These are phyloP conservation scores for Tridacna crocea DNA, from an alignment of 2,888 invertebrate genomes.

Conservation along the genomic window DNA sequence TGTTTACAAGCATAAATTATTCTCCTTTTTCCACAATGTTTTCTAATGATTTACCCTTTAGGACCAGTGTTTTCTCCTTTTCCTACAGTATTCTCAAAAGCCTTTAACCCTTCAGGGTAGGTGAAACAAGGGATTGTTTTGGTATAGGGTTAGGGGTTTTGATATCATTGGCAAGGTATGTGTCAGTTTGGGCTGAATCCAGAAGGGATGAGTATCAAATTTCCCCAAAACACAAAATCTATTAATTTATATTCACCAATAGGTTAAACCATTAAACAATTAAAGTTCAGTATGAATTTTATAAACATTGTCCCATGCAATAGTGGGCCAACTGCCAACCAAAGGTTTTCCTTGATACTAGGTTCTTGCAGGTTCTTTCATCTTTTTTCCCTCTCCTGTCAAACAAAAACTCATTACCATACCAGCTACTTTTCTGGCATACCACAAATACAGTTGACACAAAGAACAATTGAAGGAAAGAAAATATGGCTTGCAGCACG, in stretches of 20 bases:
- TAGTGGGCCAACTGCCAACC: background rate
- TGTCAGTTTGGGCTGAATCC: constrained; percentile 36
- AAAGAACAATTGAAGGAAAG: too few species aligned
- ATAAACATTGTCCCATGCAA: background rate
- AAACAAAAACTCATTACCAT: too few species aligned
- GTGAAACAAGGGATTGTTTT: too few species aligned
- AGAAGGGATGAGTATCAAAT: constrained; percentile 28
- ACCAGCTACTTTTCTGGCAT: too few species aligned
- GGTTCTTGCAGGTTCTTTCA: background rate
- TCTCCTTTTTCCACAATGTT: background rate
- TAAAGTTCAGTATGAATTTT: constrained; percentile 38
- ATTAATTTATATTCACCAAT: constrained; percentile 24
- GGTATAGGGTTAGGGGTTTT: too few species aligned
- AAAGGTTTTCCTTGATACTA: background rate
- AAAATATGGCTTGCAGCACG: too few species aligned
- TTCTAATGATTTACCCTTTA: background rate
- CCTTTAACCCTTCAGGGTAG: too few species aligned
- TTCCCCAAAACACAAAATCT: constrained; percentile 38
- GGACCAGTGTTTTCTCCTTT: background rate
- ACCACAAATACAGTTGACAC: too few species aligned
- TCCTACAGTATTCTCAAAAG: background rate
- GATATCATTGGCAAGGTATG: constrained; percentile 11
- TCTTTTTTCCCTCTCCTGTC: too few species aligned
- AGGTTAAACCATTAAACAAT: constrained; percentile 39
- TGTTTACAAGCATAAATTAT: too few species aligned